These are phyloP conservation scores for Myiopsitta monachus DNA, from an alignment of 2,113 vertebrate genomes.

Conservation along the genomic window DNA sequence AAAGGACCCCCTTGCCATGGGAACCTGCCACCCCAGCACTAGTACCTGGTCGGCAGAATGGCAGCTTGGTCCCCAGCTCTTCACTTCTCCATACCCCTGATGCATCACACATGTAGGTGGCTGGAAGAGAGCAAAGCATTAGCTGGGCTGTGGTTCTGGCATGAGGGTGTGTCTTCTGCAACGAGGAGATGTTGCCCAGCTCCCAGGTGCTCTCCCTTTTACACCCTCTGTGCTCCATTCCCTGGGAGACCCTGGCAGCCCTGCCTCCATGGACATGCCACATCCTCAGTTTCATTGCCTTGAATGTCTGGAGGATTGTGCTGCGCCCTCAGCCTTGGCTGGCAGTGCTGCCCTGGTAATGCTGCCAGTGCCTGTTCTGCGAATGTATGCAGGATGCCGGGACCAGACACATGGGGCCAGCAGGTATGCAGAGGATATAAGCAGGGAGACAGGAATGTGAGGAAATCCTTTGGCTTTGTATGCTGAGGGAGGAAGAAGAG, in stretches of 20 bases:
- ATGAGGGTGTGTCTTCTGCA: background rate
- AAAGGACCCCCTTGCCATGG: rapidly evolving
- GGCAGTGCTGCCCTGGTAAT: background rate
- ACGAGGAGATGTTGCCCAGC: background rate
- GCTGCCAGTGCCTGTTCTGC: background rate
- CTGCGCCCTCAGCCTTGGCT: background rate
- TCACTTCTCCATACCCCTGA: constrained; percentile 80
- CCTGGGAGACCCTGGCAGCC: rapidly evolving
- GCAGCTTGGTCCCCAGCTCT: constrained; percentile 73
- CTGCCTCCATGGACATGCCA: background rate
- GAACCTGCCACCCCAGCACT: background rate
- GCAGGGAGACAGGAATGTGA: constrained; percentile 7
- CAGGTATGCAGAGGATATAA: background rate
- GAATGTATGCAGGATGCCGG: background rate
- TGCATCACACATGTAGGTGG: constrained; percentile 77
- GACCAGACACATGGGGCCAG: background rate
- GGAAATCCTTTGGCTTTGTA: constrained; percentile 15
- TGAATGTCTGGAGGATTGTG: background rate
- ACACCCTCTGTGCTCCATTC: background rate
- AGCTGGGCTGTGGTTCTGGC: background rate
- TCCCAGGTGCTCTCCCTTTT: background rate
- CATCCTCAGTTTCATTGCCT: background rate
- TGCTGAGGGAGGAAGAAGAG: background rate
- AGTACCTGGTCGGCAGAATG: constrained; percentile 81
- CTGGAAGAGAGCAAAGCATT: constrained; percentile 63